These are phyloP conservation scores for Trachelus tabidus DNA, from an alignment of 2,888 invertebrate genomes.

Conservation along the genomic window DNA sequence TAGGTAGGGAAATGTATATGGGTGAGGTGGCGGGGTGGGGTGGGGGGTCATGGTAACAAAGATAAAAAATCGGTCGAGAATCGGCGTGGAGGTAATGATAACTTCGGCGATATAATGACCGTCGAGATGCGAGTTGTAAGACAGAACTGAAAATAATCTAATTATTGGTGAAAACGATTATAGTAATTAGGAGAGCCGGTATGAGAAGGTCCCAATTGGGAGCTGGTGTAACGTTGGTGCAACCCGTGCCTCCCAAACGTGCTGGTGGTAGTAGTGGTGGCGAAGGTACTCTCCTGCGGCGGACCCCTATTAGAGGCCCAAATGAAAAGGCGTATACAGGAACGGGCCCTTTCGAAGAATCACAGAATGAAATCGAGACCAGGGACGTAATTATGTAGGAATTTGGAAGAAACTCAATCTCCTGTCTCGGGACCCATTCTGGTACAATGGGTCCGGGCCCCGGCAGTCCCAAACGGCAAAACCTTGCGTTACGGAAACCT, in stretches of 20 bases:
- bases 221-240: neutral
- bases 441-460: neutral
- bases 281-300: constrained; percentile 30
- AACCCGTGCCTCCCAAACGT: neutral
- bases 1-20: neutral
- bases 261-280: neutral
- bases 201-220: constrained; percentile 13
- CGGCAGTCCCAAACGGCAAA: neutral
- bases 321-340: constrained; percentile 62
- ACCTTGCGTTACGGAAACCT: neutral
- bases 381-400: constrained; percentile 43
- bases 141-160: constrained; percentile 62
- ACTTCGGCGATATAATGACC: constrained; percentile 58
- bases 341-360: constrained; percentile 53
- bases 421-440: neutral
- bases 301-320: constrained; percentile 45
- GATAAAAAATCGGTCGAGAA: constrained; percentile 40
- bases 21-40: constrained; percentile 18
- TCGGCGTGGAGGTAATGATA: constrained; percentile 57
- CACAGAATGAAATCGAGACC: constrained; percentile 24
- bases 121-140: constrained; percentile 36
- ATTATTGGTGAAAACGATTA: constrained; percentile 65
- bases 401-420: constrained; percentile 17
- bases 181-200: constrained; percentile 57
- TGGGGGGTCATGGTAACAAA: constrained; percentile 37